These are phyloP conservation scores for Diorhabda carinulata DNA, from an alignment of 1,140 invertebrate genomes.

Conservation along the genomic window DNA sequence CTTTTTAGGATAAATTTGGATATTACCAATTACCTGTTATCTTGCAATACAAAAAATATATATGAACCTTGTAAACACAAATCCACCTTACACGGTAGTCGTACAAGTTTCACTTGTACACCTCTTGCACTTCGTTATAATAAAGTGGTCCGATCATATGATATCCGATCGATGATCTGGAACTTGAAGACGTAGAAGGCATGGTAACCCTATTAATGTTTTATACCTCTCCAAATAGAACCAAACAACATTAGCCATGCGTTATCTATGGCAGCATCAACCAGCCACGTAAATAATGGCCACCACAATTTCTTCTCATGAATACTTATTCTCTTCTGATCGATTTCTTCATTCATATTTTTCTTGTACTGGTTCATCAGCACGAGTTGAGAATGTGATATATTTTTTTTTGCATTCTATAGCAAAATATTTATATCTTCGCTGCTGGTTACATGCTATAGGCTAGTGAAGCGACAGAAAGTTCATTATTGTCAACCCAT, in stretches of 20 bases:
- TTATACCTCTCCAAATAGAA: too few species aligned
- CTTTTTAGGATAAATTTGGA: too few species aligned
- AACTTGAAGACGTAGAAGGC: too few species aligned
- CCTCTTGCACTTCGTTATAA: too few species aligned
- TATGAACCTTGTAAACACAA: too few species aligned
- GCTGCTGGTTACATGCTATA: neutral
- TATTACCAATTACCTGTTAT: too few species aligned
- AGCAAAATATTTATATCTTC: neutral
- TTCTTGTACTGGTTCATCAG: neutral
- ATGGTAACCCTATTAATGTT: too few species aligned
- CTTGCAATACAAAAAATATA: too few species aligned
- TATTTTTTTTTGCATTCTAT: neutral
- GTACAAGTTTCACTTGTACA: too few species aligned
- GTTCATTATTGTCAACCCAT: neutral
- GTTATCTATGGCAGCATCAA: constrained; percentile 11
- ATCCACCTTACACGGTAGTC: too few species aligned
- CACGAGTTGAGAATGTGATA: neutral
- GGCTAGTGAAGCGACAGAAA: neutral
- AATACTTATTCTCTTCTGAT: constrained; percentile 3
- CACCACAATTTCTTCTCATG: constrained; percentile 10
- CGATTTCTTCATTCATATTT: constrained; percentile 13
- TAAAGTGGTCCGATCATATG: too few species aligned
- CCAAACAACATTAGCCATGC: neutral
- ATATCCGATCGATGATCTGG: too few species aligned
- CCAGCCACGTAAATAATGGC: neutral